Evolutionary conservation across 2,888 invertebrate genomes (phyloP), one percentile per base, ranked within the genome.

Genomic region (Eutolmus rufibarbis): DNA sequence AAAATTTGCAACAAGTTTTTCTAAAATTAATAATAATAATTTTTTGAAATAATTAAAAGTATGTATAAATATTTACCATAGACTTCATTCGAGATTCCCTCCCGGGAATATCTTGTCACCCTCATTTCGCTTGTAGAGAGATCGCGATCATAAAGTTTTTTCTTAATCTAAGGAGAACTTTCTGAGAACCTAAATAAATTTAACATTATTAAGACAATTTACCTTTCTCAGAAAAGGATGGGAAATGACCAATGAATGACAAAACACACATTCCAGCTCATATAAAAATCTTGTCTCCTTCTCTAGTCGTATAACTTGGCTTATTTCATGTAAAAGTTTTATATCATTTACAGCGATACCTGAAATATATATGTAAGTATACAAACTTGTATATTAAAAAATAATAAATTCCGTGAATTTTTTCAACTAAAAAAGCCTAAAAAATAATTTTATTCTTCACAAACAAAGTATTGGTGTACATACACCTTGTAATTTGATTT

Each of bases 301-400:
- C 82, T 90, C 89, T 34, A 90, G 51, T 12, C 90, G 89, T 31
- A 89, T 89, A 1, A 93, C 84, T 86, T 89, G 89, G 82, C 89
- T 89, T 51, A 89, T 89, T 87, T 89, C 89, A 57, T 92, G 90
- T 92, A 93, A 87, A 28, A 88, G 87, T 74, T 90, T 89, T 88
- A 94, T 94, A 89, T 94, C 94, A 89, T 93, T 94, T 77, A 94
- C 94, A 43, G 94, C 94, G 88, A 94, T 90, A 87, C 94, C 94
- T 89, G 93, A 93, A 91, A 94, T 23, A 76, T 34, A n/a, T n/a
- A n/a, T n/a, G n/a, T n/a, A 31, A 37, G 34, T 34, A 34, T 34
- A 34, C 7, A 34, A 34, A 34, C 7, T 34, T 34, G 34, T 34
- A n/a, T n/a, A n/a, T n/a, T n/a, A n/a, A n/a, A n/a, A n/a, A n/a